Percentiles rank a stretch among this genome's conserved stretches.
Conservation (phyloP, 2,888 invertebrate species). For the Rhogogaster chlorosoma region DNA sequence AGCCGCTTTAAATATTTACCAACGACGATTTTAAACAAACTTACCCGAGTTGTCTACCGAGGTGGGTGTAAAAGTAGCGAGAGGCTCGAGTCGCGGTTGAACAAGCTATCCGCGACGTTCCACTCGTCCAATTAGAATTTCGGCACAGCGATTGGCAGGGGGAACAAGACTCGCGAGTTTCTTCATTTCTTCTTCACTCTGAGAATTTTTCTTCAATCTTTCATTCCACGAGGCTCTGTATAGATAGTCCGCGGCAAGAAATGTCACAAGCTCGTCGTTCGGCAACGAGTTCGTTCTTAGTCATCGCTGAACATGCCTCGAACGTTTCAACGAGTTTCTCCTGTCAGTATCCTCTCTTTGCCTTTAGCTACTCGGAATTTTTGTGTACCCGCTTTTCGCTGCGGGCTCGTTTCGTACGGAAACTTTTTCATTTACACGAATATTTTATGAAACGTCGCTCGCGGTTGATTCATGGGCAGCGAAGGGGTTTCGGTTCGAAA, state of each 20-base stretch:
- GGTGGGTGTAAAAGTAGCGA: conserved; percentile 2
- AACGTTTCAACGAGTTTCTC: conserved; percentile 24
- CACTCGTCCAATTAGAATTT: not conserved
- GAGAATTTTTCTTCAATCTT: not conserved
- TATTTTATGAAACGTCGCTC: conserved; percentile 28
- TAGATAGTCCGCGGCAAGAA: not conserved
- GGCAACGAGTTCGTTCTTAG: not conserved
- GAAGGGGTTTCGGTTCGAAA: conserved; percentile 1
- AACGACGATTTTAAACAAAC: conserved; percentile 61
- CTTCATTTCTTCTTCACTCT: too few relatives aligned
- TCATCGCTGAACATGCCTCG: conserved; percentile 16
- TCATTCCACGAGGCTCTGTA: not conserved
- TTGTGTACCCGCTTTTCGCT: conserved; percentile 20
- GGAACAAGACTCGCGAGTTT: not conserved
- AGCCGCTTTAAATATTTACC: conserved; percentile 68
- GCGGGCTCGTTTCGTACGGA: conserved; percentile 3
- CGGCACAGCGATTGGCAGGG: not conserved
- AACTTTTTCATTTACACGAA: conserved; percentile 42
- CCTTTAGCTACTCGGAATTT: conserved; percentile 22
- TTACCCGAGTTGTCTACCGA: conserved; percentile 51
- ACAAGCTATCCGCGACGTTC: not conserved
- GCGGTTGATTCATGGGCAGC: not conserved
- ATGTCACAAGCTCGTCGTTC: not conserved
- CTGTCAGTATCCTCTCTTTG: conserved; percentile 1
- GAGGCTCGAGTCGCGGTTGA: not conserved